These are phyloP conservation scores for Macrostomum lignano DNA, from an alignment of 1,140 invertebrate genomes.

Conservation along the genomic window DNA sequence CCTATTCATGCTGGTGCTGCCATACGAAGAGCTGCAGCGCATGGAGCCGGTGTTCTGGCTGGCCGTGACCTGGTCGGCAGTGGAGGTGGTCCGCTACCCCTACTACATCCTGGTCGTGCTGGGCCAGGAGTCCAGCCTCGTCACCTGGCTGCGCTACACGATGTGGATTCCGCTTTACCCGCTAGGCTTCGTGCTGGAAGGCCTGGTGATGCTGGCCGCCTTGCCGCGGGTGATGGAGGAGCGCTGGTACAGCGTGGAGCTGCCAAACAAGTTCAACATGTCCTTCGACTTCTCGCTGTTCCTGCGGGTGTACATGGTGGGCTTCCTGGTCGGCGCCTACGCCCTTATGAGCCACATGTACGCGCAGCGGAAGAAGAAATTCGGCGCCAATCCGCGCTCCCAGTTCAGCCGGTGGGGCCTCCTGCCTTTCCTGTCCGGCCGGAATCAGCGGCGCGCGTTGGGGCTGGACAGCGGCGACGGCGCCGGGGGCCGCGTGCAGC, in stretches of 20 bases:
- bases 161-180: constrained; percentile 74
- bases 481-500: too few species aligned
- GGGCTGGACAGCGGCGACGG: too few species aligned
- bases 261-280: constrained; percentile 58
- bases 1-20: constrained; percentile 49
- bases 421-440: too few species aligned
- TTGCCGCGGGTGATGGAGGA: constrained; percentile 68
- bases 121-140: constrained; percentile 38
- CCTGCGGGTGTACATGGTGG: constrained; percentile 44
- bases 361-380: constrained; percentile 12
- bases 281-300: constrained; percentile 53
- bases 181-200: constrained; percentile 55
- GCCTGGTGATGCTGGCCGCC: constrained; percentile 32
- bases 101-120: constrained; percentile 56
- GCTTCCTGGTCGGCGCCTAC: constrained; percentile 36
- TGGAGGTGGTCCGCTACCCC: constrained; percentile 62
- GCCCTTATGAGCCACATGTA: constrained; percentile 13
- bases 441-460: too few species aligned
- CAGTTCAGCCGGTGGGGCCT: too few species aligned
- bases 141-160: constrained; percentile 72
- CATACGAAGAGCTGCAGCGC: constrained; percentile 51
- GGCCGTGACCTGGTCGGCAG: constrained; percentile 45
- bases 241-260: constrained; percentile 38
- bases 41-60: constrained; percentile 60
- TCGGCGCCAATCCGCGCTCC: too few species aligned